Evolutionary conservation across 1,140 invertebrate genomes (phyloP).

Genomic region (Diorhabda carinulata): DNA sequence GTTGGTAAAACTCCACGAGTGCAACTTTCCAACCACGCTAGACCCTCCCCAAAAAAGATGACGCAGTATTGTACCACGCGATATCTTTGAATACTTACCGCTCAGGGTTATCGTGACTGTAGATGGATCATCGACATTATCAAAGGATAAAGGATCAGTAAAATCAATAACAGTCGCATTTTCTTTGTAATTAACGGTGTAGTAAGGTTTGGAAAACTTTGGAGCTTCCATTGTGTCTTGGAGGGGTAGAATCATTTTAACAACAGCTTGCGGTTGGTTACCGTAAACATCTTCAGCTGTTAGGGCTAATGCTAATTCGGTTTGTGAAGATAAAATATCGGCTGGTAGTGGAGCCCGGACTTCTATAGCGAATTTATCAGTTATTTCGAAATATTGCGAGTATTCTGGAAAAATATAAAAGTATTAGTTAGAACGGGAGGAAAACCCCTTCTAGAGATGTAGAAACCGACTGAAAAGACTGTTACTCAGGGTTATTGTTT

Average conservation of each 20-base stretch:
- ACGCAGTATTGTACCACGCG: neutral
- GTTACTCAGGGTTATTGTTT: no score
- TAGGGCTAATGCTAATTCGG: neutral
- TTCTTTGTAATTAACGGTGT: constrained; percentile 9
- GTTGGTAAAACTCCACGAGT: neutral
- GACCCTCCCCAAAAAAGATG: neutral
- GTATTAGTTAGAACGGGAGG: no score
- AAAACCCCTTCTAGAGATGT: no score
- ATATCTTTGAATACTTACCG: constrained; percentile 6
- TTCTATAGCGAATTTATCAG: no score
- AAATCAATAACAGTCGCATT: neutral
- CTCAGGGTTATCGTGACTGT: neutral
- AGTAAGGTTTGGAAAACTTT: constrained; percentile 13
- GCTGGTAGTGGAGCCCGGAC: neutral
- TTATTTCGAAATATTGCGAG: no score
- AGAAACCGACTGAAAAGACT: no score
- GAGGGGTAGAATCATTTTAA: constrained; percentile 18
- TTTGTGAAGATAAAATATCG: neutral
- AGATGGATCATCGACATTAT: neutral
- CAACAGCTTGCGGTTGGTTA: constrained; percentile 7
- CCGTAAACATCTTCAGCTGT: constrained; percentile 4
- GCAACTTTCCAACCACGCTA: no score
- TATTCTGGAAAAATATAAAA: no score
- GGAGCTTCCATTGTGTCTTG: constrained; percentile 7
- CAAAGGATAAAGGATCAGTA: neutral